Evolutionary conservation across 2,888 invertebrate genomes (phyloP), one percentile per base, ranked within the genome.

Genomic region (Agonopterix arenella): DNA sequence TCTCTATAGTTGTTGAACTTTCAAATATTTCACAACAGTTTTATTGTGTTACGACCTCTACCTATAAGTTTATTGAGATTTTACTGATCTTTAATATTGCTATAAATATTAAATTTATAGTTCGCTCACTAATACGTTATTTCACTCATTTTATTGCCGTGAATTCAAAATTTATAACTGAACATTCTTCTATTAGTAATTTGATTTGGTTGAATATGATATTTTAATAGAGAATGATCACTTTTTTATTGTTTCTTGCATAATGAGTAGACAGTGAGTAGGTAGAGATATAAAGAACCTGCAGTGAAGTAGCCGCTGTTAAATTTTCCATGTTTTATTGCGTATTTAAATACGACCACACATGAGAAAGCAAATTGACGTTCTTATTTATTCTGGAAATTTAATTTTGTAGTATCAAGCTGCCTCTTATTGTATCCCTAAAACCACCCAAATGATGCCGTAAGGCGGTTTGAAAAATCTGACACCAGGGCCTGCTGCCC

Each of bases 71-170:
- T 79, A 83, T 81, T 78, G 78, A 73, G 75, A 71, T 80, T 84
- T 84, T 81, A 84, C 78, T 70, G 72, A 74, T 74, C 68, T 81
- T 80, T 82, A 81, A 84, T 84, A 80, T 66, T 68, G 77, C 78
- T 69, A 81, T 84, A 84, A 84, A 84, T 84, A 71, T 77, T 69
- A 79, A 81, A 76, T 85, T 85, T 85, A 85, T 82, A 68, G 68
- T 75, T 61, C 59, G 62, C 63, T 64, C 72, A 70, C 80, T 84
- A 83, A 84, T 82, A 79, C 71, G 76, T 75, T 70, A 81, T 84
- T 83, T 77, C 76, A 72, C 80, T 73, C 73, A 69, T 76, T 85
- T 84, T 84, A 84, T 81, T 70, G 69, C 78, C 65, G 65, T 64
- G 60, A 67, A 61, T 71, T 70, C 65, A 68, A 73, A 79, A 80